Conservation (phyloP, 2,113 vertebrate genomes). For the Ictalurus punctatus region DNA sequence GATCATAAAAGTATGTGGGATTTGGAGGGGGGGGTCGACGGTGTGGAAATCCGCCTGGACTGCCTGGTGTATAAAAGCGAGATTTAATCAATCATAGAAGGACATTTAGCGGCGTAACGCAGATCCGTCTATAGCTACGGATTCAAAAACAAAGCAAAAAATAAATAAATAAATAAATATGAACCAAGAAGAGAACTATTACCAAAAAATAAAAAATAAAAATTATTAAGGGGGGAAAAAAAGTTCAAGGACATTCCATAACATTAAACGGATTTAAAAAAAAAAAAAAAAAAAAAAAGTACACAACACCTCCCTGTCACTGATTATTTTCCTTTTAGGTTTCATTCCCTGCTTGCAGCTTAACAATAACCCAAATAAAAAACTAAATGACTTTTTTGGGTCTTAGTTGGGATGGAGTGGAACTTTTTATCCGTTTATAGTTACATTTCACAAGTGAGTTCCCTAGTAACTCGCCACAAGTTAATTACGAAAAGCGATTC, state of each 20-base stretch:
- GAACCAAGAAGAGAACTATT: neutral
- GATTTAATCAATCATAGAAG: slow-evolving; percentile 17
- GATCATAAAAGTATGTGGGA: slow-evolving; percentile 98
- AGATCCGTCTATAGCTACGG: neutral
- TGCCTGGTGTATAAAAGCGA: slow-evolving; percentile 4
- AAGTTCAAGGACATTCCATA: neutral
- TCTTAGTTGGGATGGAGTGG: neutral
- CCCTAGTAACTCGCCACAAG: no score
- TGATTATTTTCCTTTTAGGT: neutral
- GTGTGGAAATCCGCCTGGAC: neutral
- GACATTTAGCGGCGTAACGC: neutral
- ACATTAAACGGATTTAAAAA: neutral
- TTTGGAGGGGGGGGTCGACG: slow-evolving; percentile 64
- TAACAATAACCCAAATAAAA: neutral
- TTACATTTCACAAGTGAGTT: neutral
- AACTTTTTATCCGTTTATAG: neutral
- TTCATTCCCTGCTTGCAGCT: neutral
- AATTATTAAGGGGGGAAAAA: neutral
- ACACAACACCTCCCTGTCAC: neutral
- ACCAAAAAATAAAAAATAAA: neutral
- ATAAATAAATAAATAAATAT: neutral
- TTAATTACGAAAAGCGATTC: neutral
- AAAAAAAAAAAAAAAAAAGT: neutral
- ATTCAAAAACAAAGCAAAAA: neutral
- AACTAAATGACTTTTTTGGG: no score